A percentile compares a stretch with the other conserved stretches of the same genome.
Evolutionary conservation across 2,113 vertebrate species (phyloP).

Genomic region (Neolamprologus variostigma): DNA sequence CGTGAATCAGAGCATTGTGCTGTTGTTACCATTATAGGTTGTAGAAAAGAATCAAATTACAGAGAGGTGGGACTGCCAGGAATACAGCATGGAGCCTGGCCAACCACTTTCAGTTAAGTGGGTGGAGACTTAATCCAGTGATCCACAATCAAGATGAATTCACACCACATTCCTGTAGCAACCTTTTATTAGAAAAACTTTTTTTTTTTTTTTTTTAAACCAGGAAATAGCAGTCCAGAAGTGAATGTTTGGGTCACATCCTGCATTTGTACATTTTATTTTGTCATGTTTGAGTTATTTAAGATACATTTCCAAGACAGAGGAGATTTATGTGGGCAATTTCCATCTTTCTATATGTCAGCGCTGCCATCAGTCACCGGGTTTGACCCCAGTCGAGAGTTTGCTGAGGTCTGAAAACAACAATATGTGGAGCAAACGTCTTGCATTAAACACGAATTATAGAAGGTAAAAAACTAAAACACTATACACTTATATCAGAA

Average conservation of each 20-base stretch:
- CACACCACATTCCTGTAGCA: neutral
- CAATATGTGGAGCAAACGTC: neutral
- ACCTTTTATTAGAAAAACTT: neutral
- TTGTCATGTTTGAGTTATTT: neutral
- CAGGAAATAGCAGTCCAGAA: neutral
- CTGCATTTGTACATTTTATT: neutral
- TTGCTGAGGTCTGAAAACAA: neutral
- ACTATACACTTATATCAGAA: slow-evolving; percentile 68
- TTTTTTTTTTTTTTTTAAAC: neutral
- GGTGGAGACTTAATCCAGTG: neutral
- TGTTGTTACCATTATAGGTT: neutral
- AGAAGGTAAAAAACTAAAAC: neutral
- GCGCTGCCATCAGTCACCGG: neutral
- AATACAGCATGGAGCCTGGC: slow-evolving; percentile 44
- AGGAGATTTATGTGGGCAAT: neutral
- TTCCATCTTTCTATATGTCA: neutral
- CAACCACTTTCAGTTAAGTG: slow-evolving; percentile 39
- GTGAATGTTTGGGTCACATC: neutral
- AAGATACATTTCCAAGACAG: neutral
- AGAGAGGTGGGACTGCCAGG: slow-evolving; percentile 42
- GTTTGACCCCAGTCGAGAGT: neutral
- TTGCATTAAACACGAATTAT: neutral
- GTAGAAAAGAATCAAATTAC: slow-evolving; percentile 46
- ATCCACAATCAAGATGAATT: neutral
- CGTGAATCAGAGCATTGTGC: neutral